Base-by-base conservation (phyloP, 2,888 invertebrate species). In the Chrysolina americana region DNA sequence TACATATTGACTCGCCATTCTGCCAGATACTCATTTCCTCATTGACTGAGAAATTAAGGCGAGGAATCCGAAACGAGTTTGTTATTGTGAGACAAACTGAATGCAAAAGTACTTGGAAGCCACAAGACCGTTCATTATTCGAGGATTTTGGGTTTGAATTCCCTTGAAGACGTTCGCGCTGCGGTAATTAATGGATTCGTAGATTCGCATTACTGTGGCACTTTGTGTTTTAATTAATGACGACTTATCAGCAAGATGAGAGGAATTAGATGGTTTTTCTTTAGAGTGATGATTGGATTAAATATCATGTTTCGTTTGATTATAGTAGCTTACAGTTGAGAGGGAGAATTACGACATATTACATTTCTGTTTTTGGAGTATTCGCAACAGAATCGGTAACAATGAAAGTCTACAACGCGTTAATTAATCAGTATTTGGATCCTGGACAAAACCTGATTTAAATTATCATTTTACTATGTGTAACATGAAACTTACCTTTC, bases 71-170 rank as follows among this genome's bases (percentile, higher is more conserved):
- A 19, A n/a, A 41, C 17, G 23, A 41, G 1, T 36, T 65, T 65
- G 50, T 65, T 70, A 65, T 70, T 70, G 36, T 70, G 56, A 19
- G 64, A 70, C 64, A 65, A 70, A 50, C 48, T 63, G 62, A 62
- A 72, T 63, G 71, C 62, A 72, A 66, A 68, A 68, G 48, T 72
- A 62, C 66, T 62, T 17, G 19, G 65, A 65, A 65, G 47, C 71
- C 53, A 59, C 56, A 48, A 68, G 19, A 62, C 56, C 62, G 64
- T 62, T 47, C 48, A 23, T 72, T 66, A 72, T 65, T 62, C 59
- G n/a, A 62, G 48, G 62, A 62, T 41, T 70, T 63, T 47, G 15
- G 44, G 62, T 47, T 63, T 28, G 62, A 62, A 50, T 72, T 66
- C 62, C 65, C 50, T 50, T 47, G 19, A 62, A 48, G 68, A 66